Base-by-base conservation (phyloP, 2,888 invertebrate genomes). In the Cosmia pyralina region DNA sequence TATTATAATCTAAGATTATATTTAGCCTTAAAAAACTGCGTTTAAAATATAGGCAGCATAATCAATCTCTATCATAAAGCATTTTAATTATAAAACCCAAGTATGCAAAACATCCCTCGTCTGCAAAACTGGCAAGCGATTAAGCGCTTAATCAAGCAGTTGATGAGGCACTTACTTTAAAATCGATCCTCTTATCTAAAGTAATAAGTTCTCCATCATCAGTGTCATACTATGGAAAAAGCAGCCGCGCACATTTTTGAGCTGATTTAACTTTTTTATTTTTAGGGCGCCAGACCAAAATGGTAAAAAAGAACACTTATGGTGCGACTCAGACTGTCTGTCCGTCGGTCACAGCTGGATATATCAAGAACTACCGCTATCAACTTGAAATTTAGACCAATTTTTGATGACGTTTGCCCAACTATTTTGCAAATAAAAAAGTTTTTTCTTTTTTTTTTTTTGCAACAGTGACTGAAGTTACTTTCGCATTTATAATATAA, bases 71-170 rank as follows among this genome's bases (percentile, higher is more conserved):
- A 72, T 72, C 62, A 69, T 73, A 66, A 72, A 57, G 38, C 44
- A 53, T 58, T 82, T 79, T 38, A 64, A 77, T 83, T 80, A 69
- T 72, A 80, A 77, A 81, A 75, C 48, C 48, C 71, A 60, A 72
- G 62, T 66, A 83, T 83, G 84, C 72, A 78, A 73, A 78, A 73
- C 53, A 72, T 52, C 58, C 62, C 65, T 63, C 73, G 69, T 64
- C 72, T 81, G 69, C 69, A 60, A 75, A 71, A 69, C 77, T 64
- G 76, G 70, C 28, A 63, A 70, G 82, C 75, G 71, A 77, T 77
- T 72, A 82, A 76, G 72, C 62, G 60, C 55, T 75, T 82, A 88
- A 84, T 81, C 67, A 73, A 84, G 62, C 71, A 63, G 73, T 73
- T 78, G 77, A 77, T 73, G 68, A 69, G 64, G 52, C 62, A 77